Base-by-base conservation (phyloP, 2,888 invertebrate species). In the Seira ritae region DNA sequence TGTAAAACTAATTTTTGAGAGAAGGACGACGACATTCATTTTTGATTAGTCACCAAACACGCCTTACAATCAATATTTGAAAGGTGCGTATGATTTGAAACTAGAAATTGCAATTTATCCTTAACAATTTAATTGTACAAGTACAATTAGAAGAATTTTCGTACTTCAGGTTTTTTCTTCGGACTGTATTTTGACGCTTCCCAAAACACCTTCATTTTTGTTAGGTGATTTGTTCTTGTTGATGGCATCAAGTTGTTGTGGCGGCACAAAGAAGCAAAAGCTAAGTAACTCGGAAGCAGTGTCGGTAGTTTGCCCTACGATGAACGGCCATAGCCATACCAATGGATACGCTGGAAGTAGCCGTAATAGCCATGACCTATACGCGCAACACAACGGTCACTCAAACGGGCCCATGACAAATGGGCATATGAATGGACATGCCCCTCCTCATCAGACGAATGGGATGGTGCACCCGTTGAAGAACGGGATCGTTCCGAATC, bases 181-280 rank as follows among this genome's bases (percentile, higher is more conserved):
- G n/a, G n/a, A n/a, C n/a, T n/a, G n/a, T n/a, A n/a, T n/a, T n/a
- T n/a, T n/a, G n/a, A n/a, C n/a, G n/a, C n/a, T n/a, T n/a, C n/a
- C n/a, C n/a, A n/a, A n/a, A n/a, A n/a, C n/a, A n/a, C n/a, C n/a
- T n/a, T n/a, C n/a, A n/a, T n/a, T n/a, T n/a, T n/a, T n/a, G n/a
- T n/a, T n/a, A n/a, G n/a, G n/a, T n/a, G n/a, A n/a, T n/a, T n/a
- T n/a, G n/a, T n/a, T n/a, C n/a, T n/a, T n/a, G n/a, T 77, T 74
- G 60, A 83, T 83, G 85, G 85, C 85, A 83, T 83, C 83, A 77
- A 95, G 95, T 92, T 97, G 96, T 93, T 96, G 96, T n/a, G n/a
- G n/a, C 93, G 96, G 96, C 66, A 95, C 95, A 90, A 97, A 97
- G 92, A 97, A 97, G 92, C 96, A 96, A 92, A 97, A 97, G 92